phyloP scores from a whole-genome alignment of 2,113 vertebrate species.

The Microtus ochrogaster region DNA sequence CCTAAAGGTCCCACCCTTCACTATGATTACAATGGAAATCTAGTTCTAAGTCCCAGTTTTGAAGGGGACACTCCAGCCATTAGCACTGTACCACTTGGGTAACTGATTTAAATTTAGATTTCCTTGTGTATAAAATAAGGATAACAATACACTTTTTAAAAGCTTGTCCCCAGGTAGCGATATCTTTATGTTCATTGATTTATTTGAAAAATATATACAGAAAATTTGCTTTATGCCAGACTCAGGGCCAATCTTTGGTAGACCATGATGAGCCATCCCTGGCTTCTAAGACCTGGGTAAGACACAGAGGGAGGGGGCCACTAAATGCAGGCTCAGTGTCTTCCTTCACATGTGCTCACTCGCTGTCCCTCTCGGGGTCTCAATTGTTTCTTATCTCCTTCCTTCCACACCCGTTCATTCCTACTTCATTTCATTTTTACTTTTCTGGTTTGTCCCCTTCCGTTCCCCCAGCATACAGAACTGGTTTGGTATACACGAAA shows the following conservation, averaged over 20 bases:
- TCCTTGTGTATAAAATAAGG: neutral
- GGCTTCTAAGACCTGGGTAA: neutral
- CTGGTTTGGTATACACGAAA: neutral
- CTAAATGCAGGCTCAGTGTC: neutral
- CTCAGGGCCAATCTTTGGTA: neutral
- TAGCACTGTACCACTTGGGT: neutral
- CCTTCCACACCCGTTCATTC: neutral
- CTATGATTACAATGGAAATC: neutral
- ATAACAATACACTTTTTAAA: neutral
- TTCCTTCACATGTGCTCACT: neutral
- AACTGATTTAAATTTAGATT: neutral
- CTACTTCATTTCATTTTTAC: neutral
- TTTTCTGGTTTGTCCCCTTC: neutral
- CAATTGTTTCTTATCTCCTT: neutral
- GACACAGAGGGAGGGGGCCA: no score
- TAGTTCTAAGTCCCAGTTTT: neutral
- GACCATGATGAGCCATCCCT: neutral
- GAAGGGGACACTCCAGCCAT: neutral
- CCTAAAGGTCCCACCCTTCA: neutral
- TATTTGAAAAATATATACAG: neutral
- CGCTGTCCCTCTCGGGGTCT: neutral
- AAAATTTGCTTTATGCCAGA: conserved; percentile 6
- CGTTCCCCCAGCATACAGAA: neutral
- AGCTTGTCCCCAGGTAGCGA: neutral
- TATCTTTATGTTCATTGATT: conserved; percentile 45